Base-by-base conservation (phyloP, 2,888 invertebrate genomes). In the Amiota mariae region DNA sequence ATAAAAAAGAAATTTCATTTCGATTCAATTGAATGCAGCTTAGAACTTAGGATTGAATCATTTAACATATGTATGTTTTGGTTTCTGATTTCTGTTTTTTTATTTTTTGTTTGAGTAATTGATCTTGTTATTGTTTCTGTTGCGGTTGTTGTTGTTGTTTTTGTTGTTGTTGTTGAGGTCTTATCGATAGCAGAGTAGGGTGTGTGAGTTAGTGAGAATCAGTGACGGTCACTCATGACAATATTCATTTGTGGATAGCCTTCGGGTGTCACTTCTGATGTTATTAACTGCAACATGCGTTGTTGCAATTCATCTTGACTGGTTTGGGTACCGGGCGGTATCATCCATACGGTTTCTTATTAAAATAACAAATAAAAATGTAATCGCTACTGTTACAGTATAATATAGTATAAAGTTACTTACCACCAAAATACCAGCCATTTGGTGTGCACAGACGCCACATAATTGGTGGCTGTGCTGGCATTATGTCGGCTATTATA, bases 361-460 rank as follows among this genome's bases (percentile, higher is more conserved):
- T 36, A 36, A 6, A 6, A 36, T 36, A 36, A 6, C 6, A 36
- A 36, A 36, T 9, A 9, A 1, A 6, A n/a, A 1, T 47, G 59
- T 46, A 56, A 73, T n/a, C n/a, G n/a, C n/a, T n/a, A n/a, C n/a
- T n/a, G n/a, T n/a, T 18, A 12, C 12, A 57, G n/a, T 57, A 15
- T 15, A 57, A 20, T 11, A 3, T 59, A 49, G 11, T 9, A 20
- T 15, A n/a, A n/a, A n/a, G 6, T 57, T 47, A 75, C 85, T 89
- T 91, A 97, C 98, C 97, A 90, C 98, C 98, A 92, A 98, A 97
- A 90, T 95, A 96, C 83, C 95, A 93, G 76, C 97, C 97, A 84
- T 94, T 94, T 57, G 95, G 92, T 74, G 97, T 96, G 85, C 94
- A 94, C 92, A 98, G 92, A 86, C 97, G 93, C 94, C 98, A 98